phyloP scores from a whole-genome alignment of 2,888 invertebrate genomes.

The Drosophila formosana region DNA sequence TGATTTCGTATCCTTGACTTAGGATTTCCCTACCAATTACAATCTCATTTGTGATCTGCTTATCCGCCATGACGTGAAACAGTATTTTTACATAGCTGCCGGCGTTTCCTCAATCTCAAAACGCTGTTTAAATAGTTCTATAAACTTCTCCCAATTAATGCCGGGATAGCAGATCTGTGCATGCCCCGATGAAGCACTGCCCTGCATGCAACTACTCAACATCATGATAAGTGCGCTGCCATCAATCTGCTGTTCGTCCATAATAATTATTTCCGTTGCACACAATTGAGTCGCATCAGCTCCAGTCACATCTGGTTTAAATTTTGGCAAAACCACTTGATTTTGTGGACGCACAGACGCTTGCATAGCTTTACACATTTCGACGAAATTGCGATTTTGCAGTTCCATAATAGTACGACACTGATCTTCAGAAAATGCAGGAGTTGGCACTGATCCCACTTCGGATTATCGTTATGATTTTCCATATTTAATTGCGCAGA shows the following conservation, averaged over 20 bases:
- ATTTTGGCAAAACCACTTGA: slow-evolving; percentile 19
- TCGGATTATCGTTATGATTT: too few relatives aligned
- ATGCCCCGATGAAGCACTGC: slow-evolving; percentile 2
- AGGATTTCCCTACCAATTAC: slow-evolving; percentile 28
- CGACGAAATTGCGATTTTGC: neutral
- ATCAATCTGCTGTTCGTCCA: slow-evolving; percentile 4
- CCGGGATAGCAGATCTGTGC: neutral
- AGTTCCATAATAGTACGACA: slow-evolving; percentile 12
- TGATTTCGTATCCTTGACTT: slow-evolving; percentile 24
- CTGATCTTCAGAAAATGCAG: slow-evolving; percentile 20
- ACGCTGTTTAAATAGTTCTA: neutral
- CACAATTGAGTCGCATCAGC: slow-evolving; percentile 8
- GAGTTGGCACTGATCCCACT: slow-evolving; percentile 26
- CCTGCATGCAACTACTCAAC: neutral
- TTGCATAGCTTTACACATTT: neutral
- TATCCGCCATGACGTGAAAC: slow-evolving; percentile 11
- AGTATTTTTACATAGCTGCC: slow-evolving; percentile 12
- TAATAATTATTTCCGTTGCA: slow-evolving; percentile 20
- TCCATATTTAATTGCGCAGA: too few relatives aligned
- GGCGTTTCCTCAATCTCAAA: neutral
- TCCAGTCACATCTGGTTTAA: slow-evolving; percentile 4
- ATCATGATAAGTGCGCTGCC: neutral
- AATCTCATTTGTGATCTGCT: slow-evolving; percentile 25
- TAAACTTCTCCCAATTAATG: neutral
- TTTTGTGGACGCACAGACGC: slow-evolving; percentile 12